Base-by-base conservation (phyloP, 2,888 invertebrate genomes). In the Drosophila atripex region DNA sequence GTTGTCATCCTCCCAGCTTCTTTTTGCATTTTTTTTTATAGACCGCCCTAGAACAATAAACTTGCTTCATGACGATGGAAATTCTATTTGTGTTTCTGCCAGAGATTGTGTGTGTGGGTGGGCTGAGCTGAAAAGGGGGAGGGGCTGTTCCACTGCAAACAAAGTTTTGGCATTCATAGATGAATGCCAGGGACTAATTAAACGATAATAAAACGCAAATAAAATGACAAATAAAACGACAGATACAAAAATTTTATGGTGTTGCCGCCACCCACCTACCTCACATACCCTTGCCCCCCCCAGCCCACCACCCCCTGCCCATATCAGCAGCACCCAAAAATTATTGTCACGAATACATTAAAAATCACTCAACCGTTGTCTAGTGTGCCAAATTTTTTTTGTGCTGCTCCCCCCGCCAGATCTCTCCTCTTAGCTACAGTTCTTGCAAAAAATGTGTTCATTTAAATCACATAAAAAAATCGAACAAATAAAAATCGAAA, bases 261-360 rank as follows among this genome's bases (percentile, higher is more conserved):
- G 16, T 54, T 56, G 23, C 38, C 21, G 32, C 68, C 57, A 58
- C 76, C 71, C 74, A 64, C 58, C 60, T 18, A 49, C 11, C 18
- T 43, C 14, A 45, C 5, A 9, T 0, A 12, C 43, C 2, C 8
- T n/a, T n/a, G n/a, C n/a, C n/a, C n/a, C 14, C 21, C 8, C 4
- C 23, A 8, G 14, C 23, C 2, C 9, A 14, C 18, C 14, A 14
- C 25, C n/a, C 25, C 30, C 6, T 9, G 41, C 28, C 59, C 46
- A 35, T 73, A 73, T 68, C 55, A 58, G 73, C 71, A 76, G 51
- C 54, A 51, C 59, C 68, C 46, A 61, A 51, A 75, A 73, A 77
- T 83, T 75, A 75, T 88, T 88, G 84, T 84, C 88, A 86, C 88
- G 88, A 73, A 77, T 78, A 88, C 84, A 87, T 88, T 88, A 77